phyloP scores from a whole-genome alignment of 2,888 invertebrate genomes.

The Napeogenes sylphis region DNA sequence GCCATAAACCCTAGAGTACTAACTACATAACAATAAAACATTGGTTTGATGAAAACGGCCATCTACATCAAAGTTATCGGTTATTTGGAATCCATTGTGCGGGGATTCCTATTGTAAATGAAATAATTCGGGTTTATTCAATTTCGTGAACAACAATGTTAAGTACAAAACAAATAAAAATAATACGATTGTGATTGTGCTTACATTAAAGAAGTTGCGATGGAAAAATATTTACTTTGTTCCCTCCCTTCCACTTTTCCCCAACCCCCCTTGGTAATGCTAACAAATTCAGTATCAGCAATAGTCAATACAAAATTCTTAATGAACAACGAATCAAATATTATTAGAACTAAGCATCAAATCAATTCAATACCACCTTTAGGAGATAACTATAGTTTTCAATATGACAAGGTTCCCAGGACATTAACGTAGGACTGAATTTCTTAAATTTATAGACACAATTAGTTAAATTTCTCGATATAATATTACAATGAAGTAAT shows the following conservation, averaged over 20 bases:
- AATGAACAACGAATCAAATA: too few species aligned
- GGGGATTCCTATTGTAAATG: slow-evolving; percentile 46
- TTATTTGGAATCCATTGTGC: slow-evolving; percentile 36
- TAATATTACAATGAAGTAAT: too few species aligned
- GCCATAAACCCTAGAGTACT: slow-evolving; percentile 4
- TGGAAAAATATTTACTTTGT: slow-evolving; percentile 8
- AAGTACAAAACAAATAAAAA: slow-evolving; percentile 21
- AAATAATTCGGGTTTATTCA: slow-evolving; percentile 36
- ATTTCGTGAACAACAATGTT: slow-evolving; percentile 21
- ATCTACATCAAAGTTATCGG: slow-evolving; percentile 45
- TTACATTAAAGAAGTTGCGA: slow-evolving; percentile 18
- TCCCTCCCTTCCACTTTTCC: background rate
- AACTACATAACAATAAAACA: slow-evolving; percentile 17
- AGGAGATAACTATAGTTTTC: too few species aligned
- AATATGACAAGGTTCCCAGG: too few species aligned
- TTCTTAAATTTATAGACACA: too few species aligned
- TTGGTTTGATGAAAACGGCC: slow-evolving; percentile 41
- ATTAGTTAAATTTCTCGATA: too few species aligned
- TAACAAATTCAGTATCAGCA: too few species aligned
- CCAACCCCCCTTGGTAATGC: too few species aligned
- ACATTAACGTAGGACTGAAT: too few species aligned
- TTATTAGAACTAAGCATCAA: too few species aligned
- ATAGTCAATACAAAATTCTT: too few species aligned
- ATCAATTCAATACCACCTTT: too few species aligned
- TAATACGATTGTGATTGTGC: slow-evolving; percentile 10